Percentiles rank a stretch among this genome's conserved stretches.
phyloP scores from a whole-genome alignment of 2,797 vertebrate species.

The Peromyscus nudipes region DNA sequence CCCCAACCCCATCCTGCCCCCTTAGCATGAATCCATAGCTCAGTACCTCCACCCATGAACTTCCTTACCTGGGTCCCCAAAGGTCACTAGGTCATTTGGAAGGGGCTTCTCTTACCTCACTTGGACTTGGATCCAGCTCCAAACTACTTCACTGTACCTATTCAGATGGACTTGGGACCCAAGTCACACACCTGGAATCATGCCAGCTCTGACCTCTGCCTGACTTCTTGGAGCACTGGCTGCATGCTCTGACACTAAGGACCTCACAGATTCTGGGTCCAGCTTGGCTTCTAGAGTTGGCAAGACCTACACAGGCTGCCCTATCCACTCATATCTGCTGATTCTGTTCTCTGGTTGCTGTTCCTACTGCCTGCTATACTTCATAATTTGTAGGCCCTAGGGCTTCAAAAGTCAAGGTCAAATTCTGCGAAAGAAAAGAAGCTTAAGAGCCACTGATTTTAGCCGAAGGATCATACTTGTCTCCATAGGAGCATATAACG shows the following conservation, averaged over 20 bases:
- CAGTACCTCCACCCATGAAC: not conserved
- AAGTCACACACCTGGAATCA: fast-evolving
- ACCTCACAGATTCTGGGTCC: not conserved
- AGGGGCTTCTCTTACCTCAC: not conserved
- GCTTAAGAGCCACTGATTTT: not conserved
- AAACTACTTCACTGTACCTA: not conserved
- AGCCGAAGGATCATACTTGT: not conserved
- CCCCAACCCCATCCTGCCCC: not conserved
- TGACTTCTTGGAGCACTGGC: not conserved
- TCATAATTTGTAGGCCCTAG: not conserved
- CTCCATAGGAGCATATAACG: not conserved
- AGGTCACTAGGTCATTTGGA: not conserved
- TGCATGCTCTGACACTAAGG: not conserved
- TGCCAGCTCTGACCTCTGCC: not conserved
- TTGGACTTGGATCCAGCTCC: not conserved
- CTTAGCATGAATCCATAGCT: not conserved
- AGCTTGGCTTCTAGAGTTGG: constrained; percentile 16
- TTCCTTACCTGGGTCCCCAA: not conserved
- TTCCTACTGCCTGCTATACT: not conserved
- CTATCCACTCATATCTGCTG: not conserved
- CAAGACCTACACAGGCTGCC: not conserved
- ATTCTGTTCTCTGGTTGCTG: not conserved
- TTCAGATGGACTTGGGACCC: not conserved
- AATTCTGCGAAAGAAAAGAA: not conserved
- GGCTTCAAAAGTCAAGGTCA: constrained; percentile 24